Percentiles rank a stretch among this genome's conserved stretches.
phyloP scores from a whole-genome alignment of 2,888 invertebrate species.

The Acheta domesticus region DNA sequence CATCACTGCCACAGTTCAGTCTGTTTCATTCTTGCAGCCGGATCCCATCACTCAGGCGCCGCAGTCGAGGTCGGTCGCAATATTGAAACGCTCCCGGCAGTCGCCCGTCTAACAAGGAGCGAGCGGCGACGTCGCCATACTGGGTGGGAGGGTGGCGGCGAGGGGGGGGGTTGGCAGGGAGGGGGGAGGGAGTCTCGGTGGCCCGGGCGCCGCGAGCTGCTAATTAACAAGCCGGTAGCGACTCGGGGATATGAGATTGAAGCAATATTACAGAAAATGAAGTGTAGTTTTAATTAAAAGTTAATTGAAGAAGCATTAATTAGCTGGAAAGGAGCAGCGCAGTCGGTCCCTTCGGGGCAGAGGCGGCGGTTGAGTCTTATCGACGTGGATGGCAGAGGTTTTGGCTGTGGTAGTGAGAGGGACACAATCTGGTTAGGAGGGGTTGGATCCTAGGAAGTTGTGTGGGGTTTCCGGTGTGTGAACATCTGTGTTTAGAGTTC shows the following conservation, averaged over 20 bases:
- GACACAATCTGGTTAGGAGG: background rate
- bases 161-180: no score
- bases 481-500: no score
- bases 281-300: slow-evolving; percentile 18
- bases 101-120: background rate
- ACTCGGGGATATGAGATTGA: background rate
- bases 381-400: background rate
- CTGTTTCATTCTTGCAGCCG: background rate
- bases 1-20: background rate
- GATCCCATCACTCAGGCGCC: background rate
- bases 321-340: background rate
- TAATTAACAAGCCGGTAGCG: slow-evolving; percentile 18
- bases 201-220: background rate
- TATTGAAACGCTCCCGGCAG: background rate
- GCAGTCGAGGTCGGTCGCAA: background rate
- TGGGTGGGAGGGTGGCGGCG: no score
- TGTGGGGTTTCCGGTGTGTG: no score
- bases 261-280: slow-evolving; percentile 18
- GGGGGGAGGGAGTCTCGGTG: no score
- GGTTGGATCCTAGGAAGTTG: background rate
- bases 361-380: no score
- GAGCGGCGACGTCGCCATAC: no score
- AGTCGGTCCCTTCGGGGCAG: no score
- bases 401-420: background rate
- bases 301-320: slow-evolving; percentile 18